Evolutionary conservation across 2,797 vertebrate genomes (phyloP).

Genomic region (Lepidocolaptes lacrymiger): DNA sequence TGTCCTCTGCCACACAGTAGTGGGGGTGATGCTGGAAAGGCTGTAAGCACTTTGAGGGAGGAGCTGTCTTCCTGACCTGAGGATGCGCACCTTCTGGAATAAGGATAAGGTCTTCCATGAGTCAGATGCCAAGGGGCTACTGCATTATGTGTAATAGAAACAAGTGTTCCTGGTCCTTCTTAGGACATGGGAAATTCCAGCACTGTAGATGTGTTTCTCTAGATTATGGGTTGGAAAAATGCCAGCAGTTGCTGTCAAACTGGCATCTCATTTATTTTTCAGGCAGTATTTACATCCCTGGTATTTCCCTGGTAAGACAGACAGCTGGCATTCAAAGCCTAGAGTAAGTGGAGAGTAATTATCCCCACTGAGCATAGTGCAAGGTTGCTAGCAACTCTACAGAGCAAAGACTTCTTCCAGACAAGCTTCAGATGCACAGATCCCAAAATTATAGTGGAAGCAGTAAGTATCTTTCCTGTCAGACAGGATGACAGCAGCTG

Average conservation of each 20-base stretch:
- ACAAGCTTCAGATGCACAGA: not conserved
- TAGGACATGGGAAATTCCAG: fast-evolving
- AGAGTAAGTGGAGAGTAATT: not conserved
- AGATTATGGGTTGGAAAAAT: not conserved
- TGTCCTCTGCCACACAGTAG: not conserved
- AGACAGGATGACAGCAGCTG: not conserved
- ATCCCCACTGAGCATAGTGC: not conserved
- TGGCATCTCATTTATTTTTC: not conserved
- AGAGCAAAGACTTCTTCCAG: not conserved
- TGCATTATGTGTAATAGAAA: not conserved
- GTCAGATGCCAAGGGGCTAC: not conserved
- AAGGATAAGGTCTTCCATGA: not conserved
- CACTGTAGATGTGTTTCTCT: not conserved
- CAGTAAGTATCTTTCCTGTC: fast-evolving
- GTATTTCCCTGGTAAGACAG: not conserved
- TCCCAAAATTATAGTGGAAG: not conserved
- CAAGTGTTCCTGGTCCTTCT: not conserved
- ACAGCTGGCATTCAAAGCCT: not conserved
- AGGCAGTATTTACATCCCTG: fast-evolving
- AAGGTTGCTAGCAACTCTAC: not conserved
- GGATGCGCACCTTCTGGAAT: not conserved
- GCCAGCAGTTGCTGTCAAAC: not conserved
- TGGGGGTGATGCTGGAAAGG: not conserved
- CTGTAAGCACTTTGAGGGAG: not conserved
- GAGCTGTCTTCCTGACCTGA: not conserved